Conservation (phyloP, 2,797 vertebrate genomes). For the Mionectes olivaceus region DNA sequence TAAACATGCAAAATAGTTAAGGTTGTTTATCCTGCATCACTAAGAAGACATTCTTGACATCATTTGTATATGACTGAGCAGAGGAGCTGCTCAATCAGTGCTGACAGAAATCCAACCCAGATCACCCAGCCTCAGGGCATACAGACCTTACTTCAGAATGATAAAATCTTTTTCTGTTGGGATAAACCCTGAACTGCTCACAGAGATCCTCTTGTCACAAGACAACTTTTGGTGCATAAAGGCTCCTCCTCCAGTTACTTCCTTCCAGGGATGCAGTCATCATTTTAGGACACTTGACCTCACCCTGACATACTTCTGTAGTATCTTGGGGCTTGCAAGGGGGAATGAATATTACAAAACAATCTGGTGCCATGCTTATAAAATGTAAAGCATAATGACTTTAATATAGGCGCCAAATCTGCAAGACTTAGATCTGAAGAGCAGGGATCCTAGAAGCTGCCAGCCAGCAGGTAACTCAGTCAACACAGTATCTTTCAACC, state of each 20-base stretch:
- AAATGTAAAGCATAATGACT: background rate
- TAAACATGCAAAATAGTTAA: slow-evolving; percentile 65
- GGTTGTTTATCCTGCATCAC: slow-evolving; percentile 50
- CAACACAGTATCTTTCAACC: background rate
- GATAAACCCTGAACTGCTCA: background rate
- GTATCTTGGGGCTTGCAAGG: background rate
- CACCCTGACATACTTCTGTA: background rate
- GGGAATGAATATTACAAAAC: background rate
- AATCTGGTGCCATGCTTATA: background rate
- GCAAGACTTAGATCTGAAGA: background rate
- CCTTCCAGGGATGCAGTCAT: background rate
- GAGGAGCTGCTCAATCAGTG: background rate
- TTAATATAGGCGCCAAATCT: background rate
- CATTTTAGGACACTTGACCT: background rate
- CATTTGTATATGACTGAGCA: slow-evolving; percentile 38
- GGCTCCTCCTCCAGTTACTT: background rate
- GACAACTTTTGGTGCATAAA: background rate
- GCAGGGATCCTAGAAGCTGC: background rate
- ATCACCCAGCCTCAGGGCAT: background rate
- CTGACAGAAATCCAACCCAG: slow-evolving; percentile 32
- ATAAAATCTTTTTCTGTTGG: slow-evolving; percentile 26
- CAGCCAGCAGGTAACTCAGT: background rate
- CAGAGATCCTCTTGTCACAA: background rate
- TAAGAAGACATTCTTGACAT: slow-evolving; percentile 40
- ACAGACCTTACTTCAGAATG: background rate